Evolutionary conservation across 2,113 vertebrate genomes (phyloP).

Genomic region (Engraulis encrasicolus): DNA sequence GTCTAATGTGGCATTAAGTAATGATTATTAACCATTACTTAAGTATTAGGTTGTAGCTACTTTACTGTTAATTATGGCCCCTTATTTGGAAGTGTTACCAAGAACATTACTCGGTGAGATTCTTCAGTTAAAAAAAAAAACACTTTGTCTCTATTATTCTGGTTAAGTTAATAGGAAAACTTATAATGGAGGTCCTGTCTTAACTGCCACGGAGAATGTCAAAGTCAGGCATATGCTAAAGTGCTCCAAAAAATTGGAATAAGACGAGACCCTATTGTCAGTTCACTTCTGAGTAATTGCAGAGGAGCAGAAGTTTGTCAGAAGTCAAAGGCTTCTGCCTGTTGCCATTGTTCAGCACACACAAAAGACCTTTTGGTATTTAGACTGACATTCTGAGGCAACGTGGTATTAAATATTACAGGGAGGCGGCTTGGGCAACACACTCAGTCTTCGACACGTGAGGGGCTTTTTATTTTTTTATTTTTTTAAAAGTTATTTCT

Average conservation of each 20-base stretch:
- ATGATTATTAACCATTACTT: no score
- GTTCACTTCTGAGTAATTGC: conserved; percentile 46
- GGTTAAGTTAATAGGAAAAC: no score
- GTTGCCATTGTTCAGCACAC: conserved; percentile 49
- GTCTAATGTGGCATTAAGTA: no score
- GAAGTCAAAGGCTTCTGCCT: conserved; percentile 41
- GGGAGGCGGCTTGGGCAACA: neutral
- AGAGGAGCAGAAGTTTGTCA: conserved; percentile 49
- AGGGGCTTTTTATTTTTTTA: neutral
- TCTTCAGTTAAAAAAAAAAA: no score
- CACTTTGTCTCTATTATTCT: no score
- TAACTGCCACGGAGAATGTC: neutral
- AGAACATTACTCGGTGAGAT: no score
- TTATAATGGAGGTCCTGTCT: no score
- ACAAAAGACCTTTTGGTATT: conserved; percentile 51
- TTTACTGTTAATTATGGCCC: no score
- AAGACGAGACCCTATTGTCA: conserved; percentile 32
- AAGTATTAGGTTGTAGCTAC: no score
- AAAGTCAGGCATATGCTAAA: neutral
- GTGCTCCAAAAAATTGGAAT: conserved; percentile 13
- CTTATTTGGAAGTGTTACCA: no score
- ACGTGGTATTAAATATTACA: conserved; percentile 3
- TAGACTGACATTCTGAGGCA: conserved; percentile 23
- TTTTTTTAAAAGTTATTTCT: no score
- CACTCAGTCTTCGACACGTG: neutral